These are phyloP conservation scores for Lepetodrilus schrolli DNA, from an alignment of 2,888 invertebrate genomes.

Conservation along the genomic window DNA sequence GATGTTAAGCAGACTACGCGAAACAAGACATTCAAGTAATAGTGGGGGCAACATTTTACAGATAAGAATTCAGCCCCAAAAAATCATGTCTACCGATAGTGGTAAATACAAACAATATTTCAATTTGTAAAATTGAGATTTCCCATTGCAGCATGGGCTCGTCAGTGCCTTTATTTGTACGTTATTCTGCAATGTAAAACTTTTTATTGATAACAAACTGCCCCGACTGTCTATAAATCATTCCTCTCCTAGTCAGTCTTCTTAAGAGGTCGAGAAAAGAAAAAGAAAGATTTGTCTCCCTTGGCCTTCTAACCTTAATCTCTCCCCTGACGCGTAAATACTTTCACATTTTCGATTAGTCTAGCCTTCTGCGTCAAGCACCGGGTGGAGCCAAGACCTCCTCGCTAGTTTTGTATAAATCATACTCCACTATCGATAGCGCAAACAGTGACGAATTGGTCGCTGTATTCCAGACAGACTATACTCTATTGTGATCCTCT, in stretches of 20 bases:
- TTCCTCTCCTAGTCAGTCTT: neutral
- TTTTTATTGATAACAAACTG: conserved; percentile 16
- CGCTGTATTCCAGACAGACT: neutral
- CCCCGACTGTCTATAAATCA: conserved; percentile 11
- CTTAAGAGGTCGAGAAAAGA: conserved; percentile 6
- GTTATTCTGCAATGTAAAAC: neutral
- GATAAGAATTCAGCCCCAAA: no score
- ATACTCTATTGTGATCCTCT: neutral
- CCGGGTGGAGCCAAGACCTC: conserved; percentile 17
- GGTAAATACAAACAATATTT: no score
- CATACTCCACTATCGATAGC: conserved; percentile 17
- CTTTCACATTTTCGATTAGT: conserved; percentile 21
- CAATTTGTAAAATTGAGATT: no score
- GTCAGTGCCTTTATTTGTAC: no score
- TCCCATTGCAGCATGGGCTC: no score
- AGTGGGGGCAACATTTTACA: no score
- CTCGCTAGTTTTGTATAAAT: conserved; percentile 22
- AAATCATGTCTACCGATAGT: no score
- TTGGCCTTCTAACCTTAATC: neutral
- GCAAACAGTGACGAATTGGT: conserved; percentile 4
- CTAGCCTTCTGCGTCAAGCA: conserved; percentile 13
- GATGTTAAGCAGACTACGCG: no score
- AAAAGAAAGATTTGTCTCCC: conserved; percentile 26
- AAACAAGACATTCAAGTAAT: no score
- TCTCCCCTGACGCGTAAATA: conserved; percentile 18